These are phyloP conservation scores for Heliconius cydno DNA, from an alignment of 2,888 invertebrate species.

Conservation along the genomic window DNA sequence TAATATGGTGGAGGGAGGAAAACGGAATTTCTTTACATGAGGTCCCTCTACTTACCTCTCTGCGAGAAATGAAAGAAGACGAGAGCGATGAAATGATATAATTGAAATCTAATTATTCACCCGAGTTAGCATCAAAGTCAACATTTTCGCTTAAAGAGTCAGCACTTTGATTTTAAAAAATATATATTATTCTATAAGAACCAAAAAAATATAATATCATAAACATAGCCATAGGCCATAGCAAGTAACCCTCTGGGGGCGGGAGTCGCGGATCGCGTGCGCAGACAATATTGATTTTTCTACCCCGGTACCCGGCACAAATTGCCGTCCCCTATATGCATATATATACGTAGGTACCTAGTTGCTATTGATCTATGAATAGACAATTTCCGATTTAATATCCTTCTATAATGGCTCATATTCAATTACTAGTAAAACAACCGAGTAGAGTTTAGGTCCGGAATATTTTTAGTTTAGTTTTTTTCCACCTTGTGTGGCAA, in stretches of 20 bases:
- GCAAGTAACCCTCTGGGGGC: constrained; percentile 31
- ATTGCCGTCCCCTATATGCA: constrained; percentile 54
- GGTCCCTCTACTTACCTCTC: background rate
- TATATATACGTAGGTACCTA: constrained; percentile 34
- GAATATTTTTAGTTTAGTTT: background rate
- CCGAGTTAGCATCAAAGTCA: too few relatives aligned
- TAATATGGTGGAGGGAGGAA: too few relatives aligned
- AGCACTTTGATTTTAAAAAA: background rate
- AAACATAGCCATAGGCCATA: constrained; percentile 1
- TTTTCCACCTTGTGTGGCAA: background rate
- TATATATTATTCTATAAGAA: background rate
- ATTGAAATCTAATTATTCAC: too few relatives aligned
- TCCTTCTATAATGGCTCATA: background rate
- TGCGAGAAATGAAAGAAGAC: too few relatives aligned
- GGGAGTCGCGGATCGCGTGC: constrained; percentile 66
- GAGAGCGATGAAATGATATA: too few relatives aligned
- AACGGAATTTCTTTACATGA: background rate
- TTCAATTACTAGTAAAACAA: background rate
- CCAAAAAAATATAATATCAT: background rate
- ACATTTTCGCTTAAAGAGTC: too few relatives aligned
- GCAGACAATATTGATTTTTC: constrained; percentile 71
- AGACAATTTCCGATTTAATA: background rate
- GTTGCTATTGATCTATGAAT: constrained; percentile 37
- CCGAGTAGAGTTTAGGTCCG: background rate
- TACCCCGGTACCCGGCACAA: constrained; percentile 54